Evolutionary conservation across 2,888 invertebrate genomes (phyloP).

Genomic region (Sialis lutaria): DNA sequence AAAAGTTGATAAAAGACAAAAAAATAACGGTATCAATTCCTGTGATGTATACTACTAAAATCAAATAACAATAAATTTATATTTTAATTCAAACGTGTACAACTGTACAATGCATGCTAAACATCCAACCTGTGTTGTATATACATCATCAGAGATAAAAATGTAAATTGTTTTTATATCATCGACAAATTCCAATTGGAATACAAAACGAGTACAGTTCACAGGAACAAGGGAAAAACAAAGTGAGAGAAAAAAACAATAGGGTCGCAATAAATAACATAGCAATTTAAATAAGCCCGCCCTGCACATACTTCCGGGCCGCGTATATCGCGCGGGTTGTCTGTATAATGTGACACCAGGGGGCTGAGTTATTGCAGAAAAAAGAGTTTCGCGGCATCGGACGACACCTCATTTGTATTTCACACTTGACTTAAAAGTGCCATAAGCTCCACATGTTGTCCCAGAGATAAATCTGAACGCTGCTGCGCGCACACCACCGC

Average conservation of each 20-base stretch:
- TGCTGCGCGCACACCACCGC: too few species aligned
- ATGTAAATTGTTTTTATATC: too few species aligned
- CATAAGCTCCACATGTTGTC: slow-evolving; percentile 3
- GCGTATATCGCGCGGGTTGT: neutral
- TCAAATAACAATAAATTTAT: neutral
- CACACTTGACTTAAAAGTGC: slow-evolving; percentile 3
- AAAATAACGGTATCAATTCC: too few species aligned
- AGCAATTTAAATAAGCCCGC: neutral
- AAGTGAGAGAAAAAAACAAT: neutral
- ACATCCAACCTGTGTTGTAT: neutral
- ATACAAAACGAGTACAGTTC: too few species aligned
- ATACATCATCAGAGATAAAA: too few species aligned
- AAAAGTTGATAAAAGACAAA: too few species aligned
- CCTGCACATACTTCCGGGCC: neutral
- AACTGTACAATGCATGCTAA: neutral
- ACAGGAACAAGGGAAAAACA: neutral
- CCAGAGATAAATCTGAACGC: too few species aligned
- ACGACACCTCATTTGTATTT: slow-evolving; percentile 3
- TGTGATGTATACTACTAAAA: too few species aligned
- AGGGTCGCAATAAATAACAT: neutral
- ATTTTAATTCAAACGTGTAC: neutral
- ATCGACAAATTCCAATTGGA: too few species aligned
- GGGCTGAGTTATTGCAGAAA: neutral
- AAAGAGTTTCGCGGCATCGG: neutral
- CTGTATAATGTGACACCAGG: neutral